Evolutionary conservation across 2,797 vertebrate species (phyloP).

Genomic region (Epinephelus malabaricus): DNA sequence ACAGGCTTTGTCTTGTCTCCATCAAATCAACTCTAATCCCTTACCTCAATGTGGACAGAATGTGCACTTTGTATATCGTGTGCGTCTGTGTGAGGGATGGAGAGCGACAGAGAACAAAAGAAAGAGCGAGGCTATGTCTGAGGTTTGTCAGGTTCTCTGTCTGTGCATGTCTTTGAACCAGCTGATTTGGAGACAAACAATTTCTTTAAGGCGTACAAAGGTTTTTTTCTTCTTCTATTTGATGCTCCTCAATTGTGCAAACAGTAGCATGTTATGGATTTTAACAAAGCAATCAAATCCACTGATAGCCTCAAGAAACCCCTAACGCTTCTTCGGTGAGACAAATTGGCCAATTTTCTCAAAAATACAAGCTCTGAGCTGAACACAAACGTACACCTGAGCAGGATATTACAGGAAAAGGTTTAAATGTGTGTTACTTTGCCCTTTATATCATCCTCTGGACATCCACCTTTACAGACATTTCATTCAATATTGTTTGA

Average conservation of each 20-base stretch:
- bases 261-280: conserved; percentile 35
- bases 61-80: conserved; percentile 27
- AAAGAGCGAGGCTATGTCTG: conserved; percentile 1
- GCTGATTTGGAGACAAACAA: conserved; percentile 35
- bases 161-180: conserved; percentile 20
- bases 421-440: neutral
- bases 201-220: conserved; percentile 34
- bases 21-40: conserved; percentile 74
- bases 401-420: neutral
- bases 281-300: conserved; percentile 52
- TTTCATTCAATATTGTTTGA: conserved; percentile 15
- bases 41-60: conserved; percentile 52
- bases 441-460: neutral
- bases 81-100: conserved; percentile 9
- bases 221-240: conserved; percentile 7
- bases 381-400: neutral
- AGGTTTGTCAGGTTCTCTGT: conserved; percentile 33
- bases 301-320: conserved; percentile 4
- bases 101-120: conserved; percentile 37
- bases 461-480: conserved; percentile 16
- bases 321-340: conserved; percentile 1
- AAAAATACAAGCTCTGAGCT: conserved; percentile 1
- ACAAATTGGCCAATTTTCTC: conserved; percentile 11
- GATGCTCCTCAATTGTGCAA: conserved; percentile 36
- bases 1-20: conserved; percentile 65